phyloP scores from a whole-genome alignment of 2,888 invertebrate genomes.

The Dioctria linearis region DNA sequence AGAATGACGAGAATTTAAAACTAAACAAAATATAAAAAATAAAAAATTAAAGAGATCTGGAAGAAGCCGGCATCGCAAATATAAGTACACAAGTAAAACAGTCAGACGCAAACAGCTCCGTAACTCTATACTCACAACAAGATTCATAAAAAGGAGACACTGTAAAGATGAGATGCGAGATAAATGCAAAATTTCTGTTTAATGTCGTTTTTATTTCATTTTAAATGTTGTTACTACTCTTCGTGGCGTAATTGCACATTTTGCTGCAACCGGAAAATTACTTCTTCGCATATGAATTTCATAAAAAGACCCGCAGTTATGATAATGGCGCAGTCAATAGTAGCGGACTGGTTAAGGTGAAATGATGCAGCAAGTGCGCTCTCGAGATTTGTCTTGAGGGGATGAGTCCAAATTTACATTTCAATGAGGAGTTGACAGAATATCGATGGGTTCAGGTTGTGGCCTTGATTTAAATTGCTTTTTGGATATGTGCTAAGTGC shows the following conservation, averaged over 20 bases:
- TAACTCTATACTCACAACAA: slow-evolving; percentile 35
- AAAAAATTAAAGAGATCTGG: not conserved
- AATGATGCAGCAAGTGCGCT: slow-evolving; percentile 9
- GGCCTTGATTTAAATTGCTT: slow-evolving; percentile 48
- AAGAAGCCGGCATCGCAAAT: slow-evolving; percentile 17
- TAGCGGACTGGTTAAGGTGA: slow-evolving; percentile 31
- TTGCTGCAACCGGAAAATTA: slow-evolving; percentile 58
- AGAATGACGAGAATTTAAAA: slow-evolving; percentile 39
- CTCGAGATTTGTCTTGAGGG: slow-evolving; percentile 38
- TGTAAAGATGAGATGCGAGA: slow-evolving; percentile 58
- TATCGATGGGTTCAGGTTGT: slow-evolving; percentile 50
- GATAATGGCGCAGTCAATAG: slow-evolving; percentile 42
- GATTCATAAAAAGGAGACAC: slow-evolving; percentile 44
- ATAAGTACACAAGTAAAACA: not conserved
- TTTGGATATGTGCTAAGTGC: slow-evolving; percentile 40
- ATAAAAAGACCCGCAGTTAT: slow-evolving; percentile 47
- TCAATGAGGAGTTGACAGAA: slow-evolving; percentile 54
- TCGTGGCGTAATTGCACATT: slow-evolving; percentile 53
- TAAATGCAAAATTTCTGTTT: slow-evolving; percentile 58
- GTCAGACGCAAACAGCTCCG: slow-evolving; percentile 29
- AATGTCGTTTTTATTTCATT: slow-evolving; percentile 58
- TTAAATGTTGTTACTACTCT: slow-evolving; percentile 57
- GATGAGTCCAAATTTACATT: slow-evolving; percentile 50
- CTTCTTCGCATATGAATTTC: slow-evolving; percentile 54
- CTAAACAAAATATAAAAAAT: slow-evolving; percentile 22